Evolutionary conservation across 2,888 invertebrate species (phyloP), one percentile per base, ranked within the genome.

Genomic region (Creontiades dilutus): DNA sequence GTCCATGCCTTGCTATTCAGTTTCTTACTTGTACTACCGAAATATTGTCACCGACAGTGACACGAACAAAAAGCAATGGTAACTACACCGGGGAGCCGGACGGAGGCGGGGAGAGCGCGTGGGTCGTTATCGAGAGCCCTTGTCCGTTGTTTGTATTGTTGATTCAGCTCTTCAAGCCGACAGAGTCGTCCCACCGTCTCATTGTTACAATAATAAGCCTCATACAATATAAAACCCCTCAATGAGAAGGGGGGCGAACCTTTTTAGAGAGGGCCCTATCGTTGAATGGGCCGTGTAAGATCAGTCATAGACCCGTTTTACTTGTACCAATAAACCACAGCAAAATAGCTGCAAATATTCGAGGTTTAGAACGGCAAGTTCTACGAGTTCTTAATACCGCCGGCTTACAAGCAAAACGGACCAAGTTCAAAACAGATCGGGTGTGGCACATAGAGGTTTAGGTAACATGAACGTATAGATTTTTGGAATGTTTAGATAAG

Each of bases 141-240:
- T 78, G 78, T 47, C 47, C 78, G 78, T 78, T 52, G 82, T 75
- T 75, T 46, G 68, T 23, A 75, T 86, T 68, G 86, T 86, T 86
- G 86, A 86, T 86, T 86, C 86, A 86, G 86, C 75, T 86, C 86
- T 86, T 86, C 75, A 86, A 75, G 12, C 85, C 61, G 55, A 85
- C 82, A 52, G 27, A 19, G 11, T 11, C 68, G 19, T 23, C 68
- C 68, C 68, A 68, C 68, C 23, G 68, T 68, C 68, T 68, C 68
- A 68, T 68, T 68, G 68, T 68, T 68, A 68, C 68, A 68, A 68
- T 68, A 68, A 68, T 68, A 68, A 68, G 68, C 68, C 68, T 68
- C 68, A 27, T 68, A 23, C 68, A 68, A 68, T 68, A 23, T 13
- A 23, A 68, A 23, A 68, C 23, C 68, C 23, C 68, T 23, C 23